phyloP scores from a whole-genome alignment of 2,113 vertebrate genomes.

The Charina bottae region DNA sequence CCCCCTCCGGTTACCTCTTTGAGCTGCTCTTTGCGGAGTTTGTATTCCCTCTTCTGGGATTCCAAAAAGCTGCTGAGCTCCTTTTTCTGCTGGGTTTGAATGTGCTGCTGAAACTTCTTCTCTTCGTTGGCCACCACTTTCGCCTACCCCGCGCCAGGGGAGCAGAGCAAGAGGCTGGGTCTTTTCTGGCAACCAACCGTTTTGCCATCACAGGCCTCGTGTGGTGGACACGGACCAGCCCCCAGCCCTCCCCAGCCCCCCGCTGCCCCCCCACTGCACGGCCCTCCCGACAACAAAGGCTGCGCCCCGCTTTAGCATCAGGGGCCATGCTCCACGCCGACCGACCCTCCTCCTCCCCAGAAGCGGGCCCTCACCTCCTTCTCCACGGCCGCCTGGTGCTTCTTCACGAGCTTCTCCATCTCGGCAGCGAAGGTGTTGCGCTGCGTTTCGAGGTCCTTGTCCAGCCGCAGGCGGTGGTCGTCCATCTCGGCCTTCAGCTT shows the following conservation, averaged over 20 bases:
- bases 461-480: slow-evolving; percentile 94
- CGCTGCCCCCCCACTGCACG: too few species aligned
- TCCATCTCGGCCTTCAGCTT: slow-evolving; percentile 98
- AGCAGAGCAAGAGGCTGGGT: background rate
- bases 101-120: slow-evolving; percentile 98
- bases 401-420: slow-evolving; percentile 98
- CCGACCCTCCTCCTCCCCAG: too few species aligned
- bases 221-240: background rate
- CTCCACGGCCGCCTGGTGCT: slow-evolving; percentile 94
- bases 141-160: slow-evolving; percentile 74
- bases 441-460: slow-evolving; percentile 98
- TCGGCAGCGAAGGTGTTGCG: slow-evolving; percentile 94
- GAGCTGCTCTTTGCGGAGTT: slow-evolving; percentile 96
- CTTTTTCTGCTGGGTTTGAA: slow-evolving; percentile 97
- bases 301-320: background rate
- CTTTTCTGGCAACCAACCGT: background rate
- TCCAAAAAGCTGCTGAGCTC: slow-evolving; percentile 95
- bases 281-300: too few species aligned
- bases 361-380: slow-evolving; percentile 84
- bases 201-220: background rate
- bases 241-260: background rate
- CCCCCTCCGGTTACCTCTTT: slow-evolving; percentile 83
- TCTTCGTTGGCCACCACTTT: slow-evolving; percentile 95
- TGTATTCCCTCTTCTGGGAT: slow-evolving; percentile 97
- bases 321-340: too few species aligned